These are phyloP conservation scores for Homarus gammarus DNA, from an alignment of 2,888 invertebrate genomes.

Conservation along the genomic window DNA sequence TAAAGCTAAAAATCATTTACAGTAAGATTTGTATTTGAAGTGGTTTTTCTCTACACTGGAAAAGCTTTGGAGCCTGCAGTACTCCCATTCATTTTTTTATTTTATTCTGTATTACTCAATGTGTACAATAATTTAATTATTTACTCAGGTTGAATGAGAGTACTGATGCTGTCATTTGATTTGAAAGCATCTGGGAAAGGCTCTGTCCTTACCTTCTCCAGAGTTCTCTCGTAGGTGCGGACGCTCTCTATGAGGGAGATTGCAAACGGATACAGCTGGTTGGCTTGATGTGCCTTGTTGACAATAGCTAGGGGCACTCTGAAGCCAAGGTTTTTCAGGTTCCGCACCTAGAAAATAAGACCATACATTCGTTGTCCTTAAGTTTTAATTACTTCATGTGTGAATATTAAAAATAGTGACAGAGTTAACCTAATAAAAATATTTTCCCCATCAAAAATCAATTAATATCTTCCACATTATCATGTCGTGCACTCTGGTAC, in stretches of 20 bases:
- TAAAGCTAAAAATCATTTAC: neutral
- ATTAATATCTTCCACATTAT: too few relatives aligned
- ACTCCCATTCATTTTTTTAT: neutral
- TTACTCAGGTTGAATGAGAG: neutral
- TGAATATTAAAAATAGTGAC: too few relatives aligned
- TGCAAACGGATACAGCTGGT: conserved; percentile 98
- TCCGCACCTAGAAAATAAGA: conserved; percentile 84
- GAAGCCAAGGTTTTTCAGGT: conserved; percentile 96
- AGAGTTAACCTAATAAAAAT: too few relatives aligned
- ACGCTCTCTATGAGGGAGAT: conserved; percentile 99
- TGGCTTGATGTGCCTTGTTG: conserved; percentile 99
- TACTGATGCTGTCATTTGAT: neutral
- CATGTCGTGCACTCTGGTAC: too few relatives aligned
- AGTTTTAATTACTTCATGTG: too few relatives aligned
- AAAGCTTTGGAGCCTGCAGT: neutral
- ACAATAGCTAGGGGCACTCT: conserved; percentile 98
- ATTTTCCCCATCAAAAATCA: too few relatives aligned
- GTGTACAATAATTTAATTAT: neutral
- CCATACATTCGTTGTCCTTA: conserved; percentile 29
- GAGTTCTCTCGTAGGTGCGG: conserved; percentile 96
- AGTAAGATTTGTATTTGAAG: conserved; percentile 46
- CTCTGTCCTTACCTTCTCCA: conserved; percentile 91
- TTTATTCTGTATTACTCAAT: neutral
- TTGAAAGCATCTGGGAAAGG: neutral
- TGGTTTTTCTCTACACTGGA: conserved; percentile 17